phyloP scores from a whole-genome alignment of 2,888 invertebrate species.

The Caenorhabditis imperialis region DNA sequence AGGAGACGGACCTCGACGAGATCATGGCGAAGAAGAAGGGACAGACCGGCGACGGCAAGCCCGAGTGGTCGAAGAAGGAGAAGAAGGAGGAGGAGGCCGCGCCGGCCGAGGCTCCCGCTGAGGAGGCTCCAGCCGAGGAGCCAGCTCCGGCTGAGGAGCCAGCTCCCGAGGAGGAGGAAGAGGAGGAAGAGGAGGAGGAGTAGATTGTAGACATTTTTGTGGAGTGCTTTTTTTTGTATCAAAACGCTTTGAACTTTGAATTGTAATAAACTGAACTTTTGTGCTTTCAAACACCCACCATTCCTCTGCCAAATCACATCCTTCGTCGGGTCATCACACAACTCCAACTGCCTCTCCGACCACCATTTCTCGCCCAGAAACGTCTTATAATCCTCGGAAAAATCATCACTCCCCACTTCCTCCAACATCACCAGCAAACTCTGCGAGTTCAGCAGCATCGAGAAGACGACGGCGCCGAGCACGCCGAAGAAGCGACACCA shows the following conservation, averaged over 20 bases:
- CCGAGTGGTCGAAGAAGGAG: slow-evolving; percentile 76
- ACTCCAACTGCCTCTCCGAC: slow-evolving; percentile 14
- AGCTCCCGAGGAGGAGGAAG: slow-evolving; percentile 53
- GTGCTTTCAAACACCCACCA: slow-evolving; percentile 11
- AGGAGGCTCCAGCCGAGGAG: slow-evolving; percentile 42
- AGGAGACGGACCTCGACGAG: slow-evolving; percentile 87
- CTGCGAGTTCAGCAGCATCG: no score
- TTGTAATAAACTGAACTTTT: neutral
- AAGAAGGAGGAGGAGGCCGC: slow-evolving; percentile 57
- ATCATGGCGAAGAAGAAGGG: slow-evolving; percentile 68
- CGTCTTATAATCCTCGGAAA: slow-evolving; percentile 16
- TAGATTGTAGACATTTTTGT: neutral
- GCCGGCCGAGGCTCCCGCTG: slow-evolving; percentile 9
- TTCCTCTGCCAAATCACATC: slow-evolving; percentile 24
- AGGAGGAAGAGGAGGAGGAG: slow-evolving; percentile 53
- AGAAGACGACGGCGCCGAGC: no score
- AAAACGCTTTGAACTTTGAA: neutral
- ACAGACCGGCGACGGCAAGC: slow-evolving; percentile 70
- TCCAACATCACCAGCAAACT: no score
- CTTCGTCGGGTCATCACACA: slow-evolving; percentile 22
- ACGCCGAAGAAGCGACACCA: no score
- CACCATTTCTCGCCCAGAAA: slow-evolving; percentile 43
- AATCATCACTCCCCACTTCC: no score
- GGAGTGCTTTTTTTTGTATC: neutral
- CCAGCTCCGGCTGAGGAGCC: slow-evolving; percentile 57